Base-by-base conservation (phyloP, 2,113 vertebrate genomes). In the Hiodon tergisus region DNA sequence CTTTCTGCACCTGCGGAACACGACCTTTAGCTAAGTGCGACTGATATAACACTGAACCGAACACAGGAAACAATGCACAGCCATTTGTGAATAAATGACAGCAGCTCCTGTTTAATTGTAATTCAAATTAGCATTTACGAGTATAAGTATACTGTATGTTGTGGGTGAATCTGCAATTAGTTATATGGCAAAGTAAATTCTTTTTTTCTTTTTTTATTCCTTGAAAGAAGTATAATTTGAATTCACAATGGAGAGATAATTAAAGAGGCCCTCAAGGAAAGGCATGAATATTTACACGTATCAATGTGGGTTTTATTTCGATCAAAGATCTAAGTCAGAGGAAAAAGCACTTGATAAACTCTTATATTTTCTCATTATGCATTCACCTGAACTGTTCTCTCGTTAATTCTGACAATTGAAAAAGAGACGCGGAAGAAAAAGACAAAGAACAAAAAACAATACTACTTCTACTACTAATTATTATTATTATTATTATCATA, bases 81-180 rank as follows among this genome's bases (percentile, higher is more conserved):
- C 46, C 17, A 16, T 51, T 58, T 6, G 31, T 52, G 31, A 67
- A 48, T 8, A 71, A 52, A 14, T 58, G 50, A 67, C 51, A 8
- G 69, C 17, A 31, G n/a, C 59, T 48, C 31, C 11, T 66, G 17
- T 66, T 71, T 76, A n/a, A 58, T 72, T 72, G 53, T 52, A 8
- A 77, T 72, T 65, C 47, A 72, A 77, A 77, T 72, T 66, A 60
- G 47, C 69, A 67, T 63, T 60, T 53, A 71, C 2, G 72, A 67
- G 72, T 60, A 55, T 17, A 71, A 31, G 3, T 63, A 61, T 46
- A 65, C 69, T 50, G 4, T 50, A 47, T 10, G 51, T 52, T 54
- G 57, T 46, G 46, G 6, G 51, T 77, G 17, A 3, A 52, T 57
- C 7, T 74, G 13, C 73, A 73, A 62, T 60, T 61, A 61, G 31